Evolutionary conservation across 2,888 invertebrate genomes (phyloP).

Genomic region (Temnothorax rugatulus): DNA sequence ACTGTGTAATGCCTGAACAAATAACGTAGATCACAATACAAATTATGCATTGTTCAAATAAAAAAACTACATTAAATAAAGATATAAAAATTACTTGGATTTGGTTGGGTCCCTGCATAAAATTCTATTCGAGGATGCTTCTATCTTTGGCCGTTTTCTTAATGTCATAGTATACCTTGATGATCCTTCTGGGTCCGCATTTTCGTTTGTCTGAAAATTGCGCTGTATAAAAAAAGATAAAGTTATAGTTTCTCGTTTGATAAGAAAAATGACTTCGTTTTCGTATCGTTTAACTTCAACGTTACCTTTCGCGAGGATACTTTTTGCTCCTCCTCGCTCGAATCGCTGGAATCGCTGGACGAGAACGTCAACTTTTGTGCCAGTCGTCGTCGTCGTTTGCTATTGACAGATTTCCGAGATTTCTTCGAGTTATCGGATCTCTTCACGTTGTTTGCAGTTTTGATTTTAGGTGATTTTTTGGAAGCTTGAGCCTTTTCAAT

Average conservation of each 20-base stretch:
- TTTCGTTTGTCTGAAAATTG: background rate
- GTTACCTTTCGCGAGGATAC: constrained; percentile 1
- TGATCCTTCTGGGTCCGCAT: background rate
- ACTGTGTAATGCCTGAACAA: constrained; percentile 45
- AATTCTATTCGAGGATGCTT: background rate
- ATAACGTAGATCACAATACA: background rate
- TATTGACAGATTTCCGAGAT: background rate
- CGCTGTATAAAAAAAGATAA: background rate
- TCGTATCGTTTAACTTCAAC: background rate
- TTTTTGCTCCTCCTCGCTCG: constrained; percentile 40
- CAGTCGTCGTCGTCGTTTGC: constrained; percentile 20
- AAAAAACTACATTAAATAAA: background rate
- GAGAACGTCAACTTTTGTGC: constrained; percentile 40
- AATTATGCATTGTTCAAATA: background rate
- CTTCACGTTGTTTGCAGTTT: background rate
- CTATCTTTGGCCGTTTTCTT: constrained; percentile 11
- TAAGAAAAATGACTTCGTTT: background rate
- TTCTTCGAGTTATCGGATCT: background rate
- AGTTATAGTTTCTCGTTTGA: background rate
- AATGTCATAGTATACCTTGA: constrained; percentile 12
- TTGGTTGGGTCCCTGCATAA: background rate
- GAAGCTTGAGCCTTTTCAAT: background rate
- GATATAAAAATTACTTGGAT: background rate
- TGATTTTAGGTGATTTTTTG: background rate
- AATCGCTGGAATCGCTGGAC: constrained; percentile 56